Conservation (phyloP, 2,797 vertebrate species). For the Myotis vivesi region DNA sequence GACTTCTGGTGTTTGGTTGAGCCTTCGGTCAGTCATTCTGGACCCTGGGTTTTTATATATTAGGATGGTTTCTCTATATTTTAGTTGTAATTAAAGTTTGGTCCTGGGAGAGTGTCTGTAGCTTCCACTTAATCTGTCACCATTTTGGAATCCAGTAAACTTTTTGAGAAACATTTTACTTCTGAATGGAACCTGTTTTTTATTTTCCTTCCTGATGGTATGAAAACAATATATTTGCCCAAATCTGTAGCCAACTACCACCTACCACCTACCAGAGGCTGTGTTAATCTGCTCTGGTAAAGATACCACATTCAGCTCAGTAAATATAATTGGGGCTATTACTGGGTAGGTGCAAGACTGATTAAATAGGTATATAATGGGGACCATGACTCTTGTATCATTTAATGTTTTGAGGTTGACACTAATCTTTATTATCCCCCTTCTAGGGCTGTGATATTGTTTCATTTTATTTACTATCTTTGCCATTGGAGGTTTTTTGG, state of each 20-base stretch:
- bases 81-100: too few species aligned
- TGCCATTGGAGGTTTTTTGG: background rate
- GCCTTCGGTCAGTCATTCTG: too few species aligned
- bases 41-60: too few species aligned
- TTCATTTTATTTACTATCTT: background rate
- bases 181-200: background rate
- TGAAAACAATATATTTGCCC: background rate
- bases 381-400: background rate
- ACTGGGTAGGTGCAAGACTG: background rate
- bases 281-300: background rate
- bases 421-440: background rate
- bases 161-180: too few species aligned
- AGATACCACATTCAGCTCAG: background rate
- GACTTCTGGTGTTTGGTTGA: too few species aligned
- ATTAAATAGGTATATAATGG: background rate
- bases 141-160: too few species aligned
- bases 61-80: too few species aligned
- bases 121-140: too few species aligned
- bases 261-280: background rate
- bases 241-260: background rate
- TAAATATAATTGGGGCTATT: background rate
- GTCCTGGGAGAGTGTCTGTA: too few species aligned
- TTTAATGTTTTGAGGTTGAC: constrained; percentile 25
- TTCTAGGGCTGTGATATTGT: background rate
- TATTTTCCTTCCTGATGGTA: background rate